phyloP scores from a whole-genome alignment of 2,113 vertebrate species.

The Tautogolabrus adspersus region DNA sequence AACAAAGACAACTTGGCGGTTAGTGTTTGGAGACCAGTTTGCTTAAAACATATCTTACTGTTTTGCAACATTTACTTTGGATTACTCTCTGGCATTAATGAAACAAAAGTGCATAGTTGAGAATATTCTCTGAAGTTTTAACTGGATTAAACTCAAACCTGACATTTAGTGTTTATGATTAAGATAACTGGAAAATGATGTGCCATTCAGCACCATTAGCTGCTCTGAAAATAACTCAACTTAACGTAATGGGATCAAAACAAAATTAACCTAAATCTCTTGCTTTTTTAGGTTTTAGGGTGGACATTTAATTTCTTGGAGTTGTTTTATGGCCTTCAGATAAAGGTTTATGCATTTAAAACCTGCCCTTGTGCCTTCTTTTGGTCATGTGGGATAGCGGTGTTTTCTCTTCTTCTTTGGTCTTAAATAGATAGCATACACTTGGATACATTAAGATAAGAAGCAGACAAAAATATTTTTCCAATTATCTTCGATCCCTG shows the following conservation, averaged over 20 bases:
- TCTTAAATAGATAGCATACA: conserved; percentile 43
- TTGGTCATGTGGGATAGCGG: conserved; percentile 66
- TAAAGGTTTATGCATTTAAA: conserved; percentile 13
- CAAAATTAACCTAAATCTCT: conserved; percentile 15
- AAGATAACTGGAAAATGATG: conserved; percentile 20
- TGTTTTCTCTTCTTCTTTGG: conserved; percentile 70
- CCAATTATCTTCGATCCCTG: conserved; percentile 82
- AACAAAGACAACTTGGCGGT: too few relatives aligned
- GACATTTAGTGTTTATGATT: neutral
- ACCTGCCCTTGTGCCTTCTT: conserved; percentile 6
- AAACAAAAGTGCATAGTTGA: too few relatives aligned
- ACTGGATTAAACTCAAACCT: too few relatives aligned
- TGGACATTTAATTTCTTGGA: conserved; percentile 20
- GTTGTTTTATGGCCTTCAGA: conserved; percentile 16
- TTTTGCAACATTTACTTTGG: too few relatives aligned
- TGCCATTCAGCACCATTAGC: neutral
- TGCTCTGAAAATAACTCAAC: conserved; percentile 28
- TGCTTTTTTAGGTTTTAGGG: neutral
- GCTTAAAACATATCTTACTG: too few relatives aligned
- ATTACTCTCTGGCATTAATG: too few relatives aligned
- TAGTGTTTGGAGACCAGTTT: too few relatives aligned
- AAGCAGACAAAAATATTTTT: conserved; percentile 84
- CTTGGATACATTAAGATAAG: conserved; percentile 85
- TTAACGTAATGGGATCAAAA: conserved; percentile 22
- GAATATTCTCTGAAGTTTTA: too few relatives aligned